Evolutionary conservation across 2,888 invertebrate genomes (phyloP).

Genomic region (Aquatica leii): DNA sequence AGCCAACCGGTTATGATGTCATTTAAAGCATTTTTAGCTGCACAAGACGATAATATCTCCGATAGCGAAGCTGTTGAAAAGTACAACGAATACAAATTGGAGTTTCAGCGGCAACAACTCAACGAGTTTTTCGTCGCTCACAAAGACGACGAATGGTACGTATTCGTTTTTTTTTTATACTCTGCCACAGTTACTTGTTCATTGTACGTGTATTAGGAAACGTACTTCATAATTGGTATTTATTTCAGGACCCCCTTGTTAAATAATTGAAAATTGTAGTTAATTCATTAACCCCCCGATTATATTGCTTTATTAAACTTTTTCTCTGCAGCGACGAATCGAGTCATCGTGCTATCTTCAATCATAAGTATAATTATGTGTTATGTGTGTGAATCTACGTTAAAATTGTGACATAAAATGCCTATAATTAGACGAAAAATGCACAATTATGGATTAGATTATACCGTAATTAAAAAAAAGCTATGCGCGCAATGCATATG

Average conservation of each 20-base stretch:
- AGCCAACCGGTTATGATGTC: conserved; percentile 96
- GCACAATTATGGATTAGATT: conserved; percentile 46
- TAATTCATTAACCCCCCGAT: conserved; percentile 35
- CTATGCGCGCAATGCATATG: conserved; percentile 62
- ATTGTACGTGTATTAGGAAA: too few relatives aligned
- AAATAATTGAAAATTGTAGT: conserved; percentile 28
- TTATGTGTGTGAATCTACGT: conserved; percentile 57
- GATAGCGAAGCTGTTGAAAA: conserved; percentile 96
- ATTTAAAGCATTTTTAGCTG: conserved; percentile 94
- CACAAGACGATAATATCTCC: conserved; percentile 97
- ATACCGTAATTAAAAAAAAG: conserved; percentile 55
- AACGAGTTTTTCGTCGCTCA: conserved; percentile 99
- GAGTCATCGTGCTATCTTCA: conserved; percentile 57
- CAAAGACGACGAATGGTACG: conserved; percentile 99
- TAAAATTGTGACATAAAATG: conserved; percentile 48
- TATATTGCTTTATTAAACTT: conserved; percentile 48
- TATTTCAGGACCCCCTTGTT: conserved; percentile 24
- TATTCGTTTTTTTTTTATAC: conserved; percentile 35
- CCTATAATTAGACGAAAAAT: conserved; percentile 42
- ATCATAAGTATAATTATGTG: conserved; percentile 57
- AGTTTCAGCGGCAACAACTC: conserved; percentile 94
- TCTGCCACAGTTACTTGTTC: neutral
- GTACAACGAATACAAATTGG: conserved; percentile 98
- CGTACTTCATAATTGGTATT: conserved; percentile 19
- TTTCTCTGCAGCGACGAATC: conserved; percentile 60